Base-by-base conservation (phyloP, 2,113 vertebrate species). In the Ancistrus triradiatus region DNA sequence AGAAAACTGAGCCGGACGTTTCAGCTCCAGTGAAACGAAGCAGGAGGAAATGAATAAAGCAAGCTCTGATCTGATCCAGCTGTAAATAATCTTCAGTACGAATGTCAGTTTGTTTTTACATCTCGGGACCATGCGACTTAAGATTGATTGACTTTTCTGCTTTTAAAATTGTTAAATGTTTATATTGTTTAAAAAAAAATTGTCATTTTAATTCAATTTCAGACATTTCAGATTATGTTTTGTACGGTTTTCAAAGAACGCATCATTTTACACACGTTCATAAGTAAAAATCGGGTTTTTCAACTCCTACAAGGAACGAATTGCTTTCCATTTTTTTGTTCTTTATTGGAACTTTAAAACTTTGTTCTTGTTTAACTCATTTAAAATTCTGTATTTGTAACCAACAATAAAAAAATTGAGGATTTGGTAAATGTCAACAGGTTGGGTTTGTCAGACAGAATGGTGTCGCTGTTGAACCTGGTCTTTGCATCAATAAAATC, bases 1-100 rank as follows among this genome's bases (percentile, higher is more conserved):
- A 64, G 28, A 66, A 58, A 15, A 25, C 35, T 0, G 72, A 31
- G 2, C 7, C 17, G 1, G 18, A 31, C 1, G 11, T 13, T 19
- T 24, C 46, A 10, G 59, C 65, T 50, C 66, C 77, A 4, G 43
- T 63, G 13, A 73, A 70, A 21, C 40, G 69, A 14, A 75, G 72
- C 9, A 68, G 74, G 31, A 69, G 67, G 14, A 77, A 68, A 48
- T 79, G 19, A 72, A 37, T 1, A n/a, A n/a, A n/a, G n/a, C 35
- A 10, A 72, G 62, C 74, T 65, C 70, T 71, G 64, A 48, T 68
- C 49, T 51, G 38, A 14, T 33, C 8, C 14, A 50, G 51, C 38
- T 70, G 69, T 75, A 71, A 64, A 70, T 64, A 70, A 33, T 63
- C 27, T 33, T 35, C 19, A 31, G 46, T 6, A 10, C 27, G 18